A percentile compares a stretch with the other conserved stretches of the same genome.
Evolutionary conservation across 2,797 vertebrate species (phyloP).

Genomic region (Ctenosaura bakeri): DNA sequence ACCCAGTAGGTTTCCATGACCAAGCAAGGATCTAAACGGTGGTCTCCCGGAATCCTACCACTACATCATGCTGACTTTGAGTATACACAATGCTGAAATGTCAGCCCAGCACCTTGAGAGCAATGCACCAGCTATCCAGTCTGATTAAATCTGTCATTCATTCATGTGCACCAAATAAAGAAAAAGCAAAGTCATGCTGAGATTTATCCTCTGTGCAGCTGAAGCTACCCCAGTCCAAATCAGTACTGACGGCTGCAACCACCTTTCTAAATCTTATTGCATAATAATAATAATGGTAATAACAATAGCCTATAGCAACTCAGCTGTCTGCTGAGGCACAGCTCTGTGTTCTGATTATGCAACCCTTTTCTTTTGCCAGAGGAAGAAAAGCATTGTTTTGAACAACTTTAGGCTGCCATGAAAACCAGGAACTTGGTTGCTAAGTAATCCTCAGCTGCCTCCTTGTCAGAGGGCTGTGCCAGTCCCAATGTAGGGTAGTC

Average conservation of each 20-base stretch:
- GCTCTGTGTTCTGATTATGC: constrained; percentile 33
- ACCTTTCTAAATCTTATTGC: constrained; percentile 57
- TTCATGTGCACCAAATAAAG: background rate
- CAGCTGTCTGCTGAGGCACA: constrained; percentile 18
- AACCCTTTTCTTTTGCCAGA: constrained; percentile 45
- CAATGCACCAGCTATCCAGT: constrained; percentile 40
- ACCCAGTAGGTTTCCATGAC: too few species aligned
- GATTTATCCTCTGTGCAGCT: constrained; percentile 2
- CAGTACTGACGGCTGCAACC: constrained; percentile 43
- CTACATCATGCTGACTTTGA: too few species aligned
- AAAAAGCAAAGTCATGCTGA: background rate
- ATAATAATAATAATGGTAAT: background rate
- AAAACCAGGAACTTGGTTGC: constrained; percentile 62
- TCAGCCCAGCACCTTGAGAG: constrained; percentile 40
- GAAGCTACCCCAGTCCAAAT: constrained; percentile 43
- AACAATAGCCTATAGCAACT: constrained; percentile 31
- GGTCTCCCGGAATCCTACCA: background rate
- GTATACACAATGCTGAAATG: constrained; percentile 25
- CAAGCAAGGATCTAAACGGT: too few species aligned
- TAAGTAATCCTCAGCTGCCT: constrained; percentile 65
- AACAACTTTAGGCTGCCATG: constrained; percentile 55
- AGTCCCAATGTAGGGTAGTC: background rate
- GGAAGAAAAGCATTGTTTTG: constrained; percentile 58
- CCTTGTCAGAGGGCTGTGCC: constrained; percentile 52
- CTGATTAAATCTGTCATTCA: constrained; percentile 21